Percentiles rank a stretch among this genome's conserved stretches.
Conservation (phyloP, 2,113 vertebrate genomes). For the Platycercus adscitus region DNA sequence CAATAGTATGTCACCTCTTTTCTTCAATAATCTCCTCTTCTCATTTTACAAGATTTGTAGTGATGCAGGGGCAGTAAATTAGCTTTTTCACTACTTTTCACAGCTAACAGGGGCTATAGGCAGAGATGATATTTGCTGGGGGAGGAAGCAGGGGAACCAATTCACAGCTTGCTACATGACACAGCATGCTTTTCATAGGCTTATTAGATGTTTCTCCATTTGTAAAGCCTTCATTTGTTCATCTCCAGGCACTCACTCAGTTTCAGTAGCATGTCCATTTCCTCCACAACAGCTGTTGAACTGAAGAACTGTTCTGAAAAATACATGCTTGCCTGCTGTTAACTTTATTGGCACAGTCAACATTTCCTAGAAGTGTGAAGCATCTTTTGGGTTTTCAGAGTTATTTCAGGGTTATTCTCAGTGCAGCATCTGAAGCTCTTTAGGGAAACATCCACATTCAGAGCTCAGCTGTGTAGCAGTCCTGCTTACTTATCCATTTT, state of each 20-base stretch:
- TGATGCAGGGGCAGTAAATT: not conserved
- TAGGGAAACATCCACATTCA: not conserved
- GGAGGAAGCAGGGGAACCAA: not conserved
- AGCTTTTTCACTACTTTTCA: not conserved
- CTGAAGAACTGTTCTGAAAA: not conserved
- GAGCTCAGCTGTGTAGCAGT: not conserved
- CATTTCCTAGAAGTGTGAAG: not conserved
- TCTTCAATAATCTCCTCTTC: not conserved
- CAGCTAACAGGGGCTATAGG: not conserved
- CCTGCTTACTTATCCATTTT: not conserved
- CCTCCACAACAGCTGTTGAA: not conserved
- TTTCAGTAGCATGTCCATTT: not conserved
- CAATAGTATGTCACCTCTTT: not conserved
- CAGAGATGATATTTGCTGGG: not conserved
- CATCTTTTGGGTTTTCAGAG: not conserved
- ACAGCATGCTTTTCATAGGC: not conserved
- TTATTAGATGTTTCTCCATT: not conserved
- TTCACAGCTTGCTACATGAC: not conserved
- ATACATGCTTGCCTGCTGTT: not conserved
- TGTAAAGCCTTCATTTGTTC: not conserved
- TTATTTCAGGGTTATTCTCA: not conserved
- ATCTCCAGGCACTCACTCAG: not conserved
- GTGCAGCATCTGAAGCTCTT: not conserved
- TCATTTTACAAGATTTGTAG: not conserved
- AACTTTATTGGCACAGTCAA: not conserved